These are phyloP conservation scores for Drosophila littoralis DNA, from an alignment of 1,140 invertebrate species.

Conservation along the genomic window DNA sequence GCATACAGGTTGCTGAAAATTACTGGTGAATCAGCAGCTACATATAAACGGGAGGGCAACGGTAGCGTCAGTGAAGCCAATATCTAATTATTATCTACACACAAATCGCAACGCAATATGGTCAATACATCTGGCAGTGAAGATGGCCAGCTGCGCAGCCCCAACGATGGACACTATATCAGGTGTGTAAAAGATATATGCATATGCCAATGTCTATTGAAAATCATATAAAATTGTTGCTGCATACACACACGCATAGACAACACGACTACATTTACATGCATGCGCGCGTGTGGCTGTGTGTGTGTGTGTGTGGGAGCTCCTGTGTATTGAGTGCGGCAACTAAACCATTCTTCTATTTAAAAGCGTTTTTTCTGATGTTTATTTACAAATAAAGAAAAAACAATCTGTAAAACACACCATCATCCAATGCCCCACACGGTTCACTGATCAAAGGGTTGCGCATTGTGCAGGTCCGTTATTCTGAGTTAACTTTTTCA, in stretches of 20 bases:
- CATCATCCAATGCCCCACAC: conserved; percentile 14
- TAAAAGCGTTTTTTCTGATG: conserved; percentile 39
- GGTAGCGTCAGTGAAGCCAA: conserved; percentile 21
- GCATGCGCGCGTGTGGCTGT: conserved; percentile 27
- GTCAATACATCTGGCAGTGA: conserved; percentile 82
- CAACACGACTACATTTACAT: conserved; percentile 33
- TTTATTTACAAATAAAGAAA: conserved; percentile 27
- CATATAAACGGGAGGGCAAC: conserved; percentile 14
- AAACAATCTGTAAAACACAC: conserved; percentile 21
- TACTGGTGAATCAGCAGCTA: conserved; percentile 41
- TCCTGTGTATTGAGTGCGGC: conserved; percentile 48
- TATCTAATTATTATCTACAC: conserved; percentile 24
- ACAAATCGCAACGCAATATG: conserved; percentile 41
- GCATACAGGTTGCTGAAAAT: conserved; percentile 18
- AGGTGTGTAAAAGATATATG: conserved; percentile 72
- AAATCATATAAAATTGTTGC: conserved; percentile 76
- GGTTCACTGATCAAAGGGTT: conserved; percentile 43
- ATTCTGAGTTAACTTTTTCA: not conserved
- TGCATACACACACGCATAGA: conserved; percentile 64
- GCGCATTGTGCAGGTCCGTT: conserved; percentile 8
- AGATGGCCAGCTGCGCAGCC: conserved; percentile 81
- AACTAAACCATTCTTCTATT: conserved; percentile 39
- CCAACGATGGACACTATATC: conserved; percentile 73
- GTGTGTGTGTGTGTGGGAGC: conserved; percentile 40
- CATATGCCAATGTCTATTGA: conserved; percentile 34